Evolutionary conservation across 35 echinoderm and acorn worm genomes (phyloP).

Genomic region (Lytechinus pictus): DNA sequence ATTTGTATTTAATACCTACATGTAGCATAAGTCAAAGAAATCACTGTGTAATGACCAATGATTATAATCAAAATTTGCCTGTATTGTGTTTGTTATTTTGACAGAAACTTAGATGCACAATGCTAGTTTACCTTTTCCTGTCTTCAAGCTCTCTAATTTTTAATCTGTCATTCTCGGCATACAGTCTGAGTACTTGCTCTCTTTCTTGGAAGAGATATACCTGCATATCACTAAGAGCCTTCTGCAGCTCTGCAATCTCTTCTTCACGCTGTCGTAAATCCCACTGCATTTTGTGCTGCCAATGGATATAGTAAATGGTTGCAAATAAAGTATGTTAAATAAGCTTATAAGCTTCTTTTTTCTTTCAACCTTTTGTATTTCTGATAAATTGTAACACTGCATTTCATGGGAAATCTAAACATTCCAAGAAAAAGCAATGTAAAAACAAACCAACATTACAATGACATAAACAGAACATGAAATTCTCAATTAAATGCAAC

Average conservation of each 20-base stretch:
- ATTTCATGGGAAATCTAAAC: no score
- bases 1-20: no score
- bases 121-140: slow-evolving; percentile 77
- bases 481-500: no score
- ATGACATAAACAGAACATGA: no score
- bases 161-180: slow-evolving; percentile 92
- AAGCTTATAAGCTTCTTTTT: background rate
- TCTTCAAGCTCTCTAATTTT: slow-evolving; percentile 96
- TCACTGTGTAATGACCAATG: no score
- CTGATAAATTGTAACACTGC: no score
- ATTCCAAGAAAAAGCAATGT: no score
- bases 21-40: no score
- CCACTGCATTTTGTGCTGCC: slow-evolving; percentile 92
- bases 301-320: background rate
- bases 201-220: slow-evolving; percentile 95
- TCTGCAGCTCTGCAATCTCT: slow-evolving; percentile 94
- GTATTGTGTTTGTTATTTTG: background rate
- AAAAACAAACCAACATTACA: no score
- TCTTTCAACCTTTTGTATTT: no score
- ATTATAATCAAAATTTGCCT: no score
- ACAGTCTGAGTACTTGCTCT: slow-evolving; percentile 91
- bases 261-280: slow-evolving; percentile 93
- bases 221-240: slow-evolving; percentile 98
- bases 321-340: background rate
- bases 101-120: background rate